These are phyloP conservation scores for Xiphias gladius DNA, from an alignment of 2,113 vertebrate species.

Conservation along the genomic window DNA sequence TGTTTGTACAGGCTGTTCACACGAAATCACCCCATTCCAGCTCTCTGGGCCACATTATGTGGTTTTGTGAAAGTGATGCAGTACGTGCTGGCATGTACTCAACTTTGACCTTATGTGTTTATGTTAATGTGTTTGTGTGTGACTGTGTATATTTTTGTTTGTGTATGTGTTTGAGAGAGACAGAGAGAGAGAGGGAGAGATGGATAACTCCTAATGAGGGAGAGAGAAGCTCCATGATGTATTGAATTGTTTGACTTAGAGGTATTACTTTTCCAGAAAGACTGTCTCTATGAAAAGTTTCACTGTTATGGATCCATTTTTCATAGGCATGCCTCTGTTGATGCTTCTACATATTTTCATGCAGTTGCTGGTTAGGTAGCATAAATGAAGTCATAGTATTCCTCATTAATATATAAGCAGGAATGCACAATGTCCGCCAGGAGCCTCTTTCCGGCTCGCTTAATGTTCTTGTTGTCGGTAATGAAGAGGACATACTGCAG, in stretches of 20 bases:
- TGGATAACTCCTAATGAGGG: conserved; percentile 34
- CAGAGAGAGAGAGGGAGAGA: background rate
- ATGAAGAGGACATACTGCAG: conserved; percentile 39
- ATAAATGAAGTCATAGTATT: conserved; percentile 43
- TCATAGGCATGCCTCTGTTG: conserved; percentile 47
- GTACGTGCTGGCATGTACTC: conserved; percentile 18
- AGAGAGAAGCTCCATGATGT: conserved; percentile 33
- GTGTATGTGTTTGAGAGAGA: background rate
- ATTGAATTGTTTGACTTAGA: conserved; percentile 18
- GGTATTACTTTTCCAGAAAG: conserved; percentile 7
- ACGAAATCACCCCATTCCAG: conserved; percentile 35
- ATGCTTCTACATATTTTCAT: conserved; percentile 35
- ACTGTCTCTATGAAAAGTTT: background rate
- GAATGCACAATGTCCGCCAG: conserved; percentile 33
- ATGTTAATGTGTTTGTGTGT: conserved; percentile 4
- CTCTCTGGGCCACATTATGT: conserved; percentile 28
- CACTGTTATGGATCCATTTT: conserved; percentile 39
- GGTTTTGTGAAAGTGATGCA: conserved; percentile 34
- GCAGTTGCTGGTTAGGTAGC: conserved; percentile 51
- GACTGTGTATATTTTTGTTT: background rate
- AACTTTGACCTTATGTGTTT: conserved; percentile 16
- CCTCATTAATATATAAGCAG: conserved; percentile 26
- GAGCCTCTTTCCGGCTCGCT: conserved; percentile 30
- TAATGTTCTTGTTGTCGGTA: conserved; percentile 43
- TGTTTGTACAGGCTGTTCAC: conserved; percentile 71